These are phyloP conservation scores for Leuctra nigra DNA, from an alignment of 2,888 invertebrate species.

Conservation along the genomic window DNA sequence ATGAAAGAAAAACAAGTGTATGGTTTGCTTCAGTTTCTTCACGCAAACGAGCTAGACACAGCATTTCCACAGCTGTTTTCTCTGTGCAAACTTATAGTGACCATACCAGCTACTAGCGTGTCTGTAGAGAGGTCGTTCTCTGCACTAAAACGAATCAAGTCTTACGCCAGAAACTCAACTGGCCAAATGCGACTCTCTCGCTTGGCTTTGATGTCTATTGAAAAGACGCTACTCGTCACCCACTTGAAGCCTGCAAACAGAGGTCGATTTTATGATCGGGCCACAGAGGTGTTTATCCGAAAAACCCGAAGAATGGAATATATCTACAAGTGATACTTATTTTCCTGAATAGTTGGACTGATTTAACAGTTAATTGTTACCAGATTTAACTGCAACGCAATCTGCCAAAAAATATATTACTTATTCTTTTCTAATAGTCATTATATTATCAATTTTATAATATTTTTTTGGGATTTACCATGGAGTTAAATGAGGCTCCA, in stretches of 20 bases:
- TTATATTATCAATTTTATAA: too few relatives aligned
- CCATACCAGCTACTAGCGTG: not conserved
- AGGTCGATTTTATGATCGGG: not conserved
- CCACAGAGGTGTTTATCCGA: not conserved
- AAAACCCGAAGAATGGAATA: not conserved
- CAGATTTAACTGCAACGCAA: too few relatives aligned
- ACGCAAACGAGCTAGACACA: not conserved
- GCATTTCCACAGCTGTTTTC: not conserved
- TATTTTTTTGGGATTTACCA: too few relatives aligned
- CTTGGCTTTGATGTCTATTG: not conserved
- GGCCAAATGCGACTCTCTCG: not conserved
- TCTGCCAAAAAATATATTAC: too few relatives aligned
- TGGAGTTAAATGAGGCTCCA: too few relatives aligned
- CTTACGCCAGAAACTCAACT: not conserved
- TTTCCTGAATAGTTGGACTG: too few relatives aligned
- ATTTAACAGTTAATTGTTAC: too few relatives aligned
- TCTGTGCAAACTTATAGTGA: not conserved
- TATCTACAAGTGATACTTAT: too few relatives aligned
- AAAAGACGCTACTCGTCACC: not conserved
- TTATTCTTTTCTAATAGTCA: too few relatives aligned
- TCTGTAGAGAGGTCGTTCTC: not conserved
- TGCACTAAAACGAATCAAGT: not conserved
- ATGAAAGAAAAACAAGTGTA: not conserved
- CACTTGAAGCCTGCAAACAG: not conserved
- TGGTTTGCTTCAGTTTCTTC: not conserved